Evolutionary conservation across 2,888 invertebrate species (phyloP).

Genomic region (Epinotia bilunana): DNA sequence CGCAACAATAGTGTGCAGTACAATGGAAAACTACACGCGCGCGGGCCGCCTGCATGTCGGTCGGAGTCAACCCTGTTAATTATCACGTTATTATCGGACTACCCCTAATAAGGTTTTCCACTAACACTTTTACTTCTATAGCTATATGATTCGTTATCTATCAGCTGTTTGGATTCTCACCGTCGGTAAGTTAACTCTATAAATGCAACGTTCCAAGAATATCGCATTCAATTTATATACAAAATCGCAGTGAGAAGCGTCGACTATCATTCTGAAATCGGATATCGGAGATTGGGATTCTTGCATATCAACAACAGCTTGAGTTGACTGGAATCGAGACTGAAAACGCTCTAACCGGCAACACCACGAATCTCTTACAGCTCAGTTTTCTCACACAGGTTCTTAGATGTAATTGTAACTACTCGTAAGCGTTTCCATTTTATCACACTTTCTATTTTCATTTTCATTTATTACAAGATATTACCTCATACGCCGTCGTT

Average conservation of each 20-base stretch:
- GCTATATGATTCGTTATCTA: too few relatives aligned
- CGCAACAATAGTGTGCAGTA: conserved; percentile 30
- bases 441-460: not conserved
- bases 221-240: conserved; percentile 46
- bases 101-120: not conserved
- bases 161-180: not conserved
- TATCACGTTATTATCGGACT: conserved; percentile 18
- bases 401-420: conserved; percentile 13
- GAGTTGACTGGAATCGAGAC: conserved; percentile 46
- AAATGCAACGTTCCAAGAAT: conserved; percentile 47
- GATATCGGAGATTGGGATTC: conserved; percentile 44
- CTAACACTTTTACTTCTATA: not conserved
- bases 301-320: conserved; percentile 48
- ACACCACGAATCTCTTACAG: conserved; percentile 24
- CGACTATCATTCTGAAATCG: conserved; percentile 41
- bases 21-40: conserved; percentile 34
- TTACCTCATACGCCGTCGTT: not conserved
- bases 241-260: conserved; percentile 33
- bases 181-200: not conserved
- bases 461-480: not conserved
- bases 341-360: conserved; percentile 12
- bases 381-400: conserved; percentile 31
- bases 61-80: conserved; percentile 26
- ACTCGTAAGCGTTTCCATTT: not conserved
- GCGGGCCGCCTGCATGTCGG: conserved; percentile 12